Conservation (phyloP, 37 sponge, comb jelly and placozoan species). For the Ianthella basta region DNA sequence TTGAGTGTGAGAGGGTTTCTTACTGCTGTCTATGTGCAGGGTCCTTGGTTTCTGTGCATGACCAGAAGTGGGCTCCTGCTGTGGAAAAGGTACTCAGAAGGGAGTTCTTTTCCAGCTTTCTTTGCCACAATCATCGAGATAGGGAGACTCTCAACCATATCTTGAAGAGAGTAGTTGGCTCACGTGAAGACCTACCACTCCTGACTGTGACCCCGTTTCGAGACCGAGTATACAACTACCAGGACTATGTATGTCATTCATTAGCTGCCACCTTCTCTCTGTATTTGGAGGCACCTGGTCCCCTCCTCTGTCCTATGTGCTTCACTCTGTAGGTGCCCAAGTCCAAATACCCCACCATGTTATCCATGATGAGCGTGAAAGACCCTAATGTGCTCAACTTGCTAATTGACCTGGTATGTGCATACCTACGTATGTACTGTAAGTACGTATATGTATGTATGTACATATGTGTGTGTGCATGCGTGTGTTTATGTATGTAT, state of each 20-base stretch:
- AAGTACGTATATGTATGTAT: background rate
- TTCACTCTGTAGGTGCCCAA: conserved; percentile 34
- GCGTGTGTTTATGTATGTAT: background rate
- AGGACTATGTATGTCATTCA: conserved; percentile 10
- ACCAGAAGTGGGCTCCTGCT: conserved; percentile 78
- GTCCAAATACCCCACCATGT: conserved; percentile 64
- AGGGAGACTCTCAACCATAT: background rate
- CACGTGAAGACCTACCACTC: background rate
- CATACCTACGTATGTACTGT: background rate
- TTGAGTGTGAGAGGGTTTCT: background rate
- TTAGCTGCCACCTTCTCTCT: too few relatives aligned
- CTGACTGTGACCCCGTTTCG: background rate
- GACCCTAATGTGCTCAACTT: conserved; percentile 73
- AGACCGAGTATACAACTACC: background rate
- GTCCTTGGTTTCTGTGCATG: conserved; percentile 53
- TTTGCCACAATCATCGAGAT: conserved; percentile 70
- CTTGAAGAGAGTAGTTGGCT: conserved; percentile 19
- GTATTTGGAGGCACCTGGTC: too few relatives aligned
- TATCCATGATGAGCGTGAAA: conserved; percentile 59
- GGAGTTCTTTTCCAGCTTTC: conserved; percentile 42
- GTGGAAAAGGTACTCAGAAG: conserved; percentile 60
- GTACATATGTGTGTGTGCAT: background rate
- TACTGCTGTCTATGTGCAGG: background rate
- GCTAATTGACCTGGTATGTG: conserved; percentile 64
- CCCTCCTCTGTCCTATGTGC: background rate